Evolutionary conservation across 1,140 invertebrate species (phyloP), one percentile per base, ranked within the genome.

Genomic region (Microplitis demolitor): DNA sequence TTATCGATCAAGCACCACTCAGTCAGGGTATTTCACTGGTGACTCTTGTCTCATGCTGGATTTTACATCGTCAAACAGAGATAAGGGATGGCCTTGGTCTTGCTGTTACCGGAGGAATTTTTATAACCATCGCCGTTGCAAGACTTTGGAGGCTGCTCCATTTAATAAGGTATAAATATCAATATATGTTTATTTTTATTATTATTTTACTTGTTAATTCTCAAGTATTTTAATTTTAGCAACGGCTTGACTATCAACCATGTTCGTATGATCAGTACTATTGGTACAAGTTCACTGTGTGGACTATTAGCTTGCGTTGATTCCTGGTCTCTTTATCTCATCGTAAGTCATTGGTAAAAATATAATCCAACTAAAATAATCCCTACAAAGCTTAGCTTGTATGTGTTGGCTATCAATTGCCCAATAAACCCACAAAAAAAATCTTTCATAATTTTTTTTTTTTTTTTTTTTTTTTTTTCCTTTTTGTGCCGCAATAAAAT

Each of bases 1-100:
- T 80, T 2, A 45, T 83, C 37, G 78, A 73, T n/a, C 70, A 71
- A 4, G 62, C 71, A 39, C 76, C 78, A 8, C 33, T 77, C 16
- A 76, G 74, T 11, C 74, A 78, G 56, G 72, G 76, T 9, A 53
- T 78, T 14, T 73, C 72, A 2, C 54, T 78, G 3, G 16, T 79
- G 3, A 74, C 80, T 31, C 63, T 78, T 5, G 8, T 80, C 8
- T 73, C 54, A 3, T 81, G 78, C 34, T 83, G 79, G 79, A 69
- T 77, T 39, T 54, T 81, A 56, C 82, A 83, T 74, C 77, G 82
- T 9, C 67, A 72, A 58, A 80, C 79, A 13, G 82, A 83, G 35
- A 71, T 76, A 14, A 72, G 75, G 4, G 74, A 78, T 24, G 79
- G 79, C 45, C 54, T 77, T 1, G 79, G 80, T 2, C 66, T 77